A percentile compares a stretch with the other conserved stretches of the same genome.
phyloP scores from a whole-genome alignment of 35 echinoderm and acorn worm species.

The Apostichopus californicus region DNA sequence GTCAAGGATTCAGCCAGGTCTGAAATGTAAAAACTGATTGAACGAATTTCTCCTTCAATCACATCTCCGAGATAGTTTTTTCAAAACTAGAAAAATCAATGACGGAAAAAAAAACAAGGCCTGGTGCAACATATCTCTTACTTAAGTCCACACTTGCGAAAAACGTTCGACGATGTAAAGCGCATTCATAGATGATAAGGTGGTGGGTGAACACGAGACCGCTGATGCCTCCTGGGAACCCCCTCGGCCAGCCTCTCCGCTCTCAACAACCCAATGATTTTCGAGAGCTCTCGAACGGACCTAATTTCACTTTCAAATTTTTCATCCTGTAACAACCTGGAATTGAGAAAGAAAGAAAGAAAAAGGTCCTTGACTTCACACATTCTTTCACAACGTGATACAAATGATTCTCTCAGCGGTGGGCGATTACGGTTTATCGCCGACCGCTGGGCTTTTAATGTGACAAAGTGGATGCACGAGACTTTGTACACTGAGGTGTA shows the following conservation, averaged over 20 bases:
- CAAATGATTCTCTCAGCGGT: not conserved
- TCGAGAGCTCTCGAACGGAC: not conserved
- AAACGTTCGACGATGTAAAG: not conserved
- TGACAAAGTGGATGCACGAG: too few relatives aligned
- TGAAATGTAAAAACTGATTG: too few relatives aligned
- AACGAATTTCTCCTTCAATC: too few relatives aligned
- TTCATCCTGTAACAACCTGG: not conserved
- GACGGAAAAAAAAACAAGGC: too few relatives aligned
- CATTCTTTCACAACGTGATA: not conserved
- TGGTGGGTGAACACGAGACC: not conserved
- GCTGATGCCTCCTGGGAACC: not conserved
- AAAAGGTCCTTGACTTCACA: not conserved
- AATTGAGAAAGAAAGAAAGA: not conserved
- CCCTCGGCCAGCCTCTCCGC: not conserved
- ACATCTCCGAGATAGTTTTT: too few relatives aligned
- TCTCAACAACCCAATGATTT: not conserved
- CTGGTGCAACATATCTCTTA: too few relatives aligned
- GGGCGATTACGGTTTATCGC: not conserved
- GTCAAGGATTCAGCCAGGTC: too few relatives aligned
- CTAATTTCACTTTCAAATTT: not conserved
- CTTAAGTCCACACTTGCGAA: too few relatives aligned
- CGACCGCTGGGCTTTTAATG: not conserved
- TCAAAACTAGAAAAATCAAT: too few relatives aligned
- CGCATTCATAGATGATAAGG: not conserved
- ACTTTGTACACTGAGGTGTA: too few relatives aligned